Evolutionary conservation across 2,797 vertebrate genomes (phyloP).

Genomic region (Toxotes lorentzi): DNA sequence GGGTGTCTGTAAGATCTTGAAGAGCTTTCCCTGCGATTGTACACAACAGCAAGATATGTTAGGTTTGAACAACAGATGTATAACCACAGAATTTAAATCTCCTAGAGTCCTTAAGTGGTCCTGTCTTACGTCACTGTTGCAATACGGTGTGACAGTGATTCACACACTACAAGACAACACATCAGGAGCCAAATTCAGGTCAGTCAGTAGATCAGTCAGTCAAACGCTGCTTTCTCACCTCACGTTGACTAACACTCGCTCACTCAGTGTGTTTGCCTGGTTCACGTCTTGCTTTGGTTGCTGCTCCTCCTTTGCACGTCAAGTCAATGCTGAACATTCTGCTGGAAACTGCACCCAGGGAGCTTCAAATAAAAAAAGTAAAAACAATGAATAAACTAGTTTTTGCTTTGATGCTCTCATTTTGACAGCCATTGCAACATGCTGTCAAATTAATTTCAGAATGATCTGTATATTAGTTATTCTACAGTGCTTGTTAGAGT

Average conservation of each 20-base stretch:
- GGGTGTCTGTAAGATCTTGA: not conserved
- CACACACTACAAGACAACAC: conserved; percentile 2
- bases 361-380: conserved; percentile 26
- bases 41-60: not conserved
- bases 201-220: conserved; percentile 17
- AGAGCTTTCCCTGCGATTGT: not conserved
- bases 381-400: conserved; percentile 8
- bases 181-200: conserved; percentile 18
- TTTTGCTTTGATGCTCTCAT: not conserved
- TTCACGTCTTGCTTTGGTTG: conserved; percentile 7
- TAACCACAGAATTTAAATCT: not conserved
- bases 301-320: conserved; percentile 4
- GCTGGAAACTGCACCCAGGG: not conserved
- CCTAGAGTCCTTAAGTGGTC: not conserved
- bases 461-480: conserved; percentile 11
- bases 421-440: conserved; percentile 22
- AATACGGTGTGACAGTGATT: conserved; percentile 6
- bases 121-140: not conserved
- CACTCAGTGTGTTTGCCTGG: not conserved
- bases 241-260: not conserved
- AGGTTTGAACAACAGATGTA: not conserved
- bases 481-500: not conserved
- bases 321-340: conserved; percentile 16
- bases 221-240: not conserved
- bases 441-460: conserved; percentile 33